Evolutionary conservation across 2,113 vertebrate species (phyloP), one percentile per base, ranked within the genome.

Genomic region (Furnarius figulus): DNA sequence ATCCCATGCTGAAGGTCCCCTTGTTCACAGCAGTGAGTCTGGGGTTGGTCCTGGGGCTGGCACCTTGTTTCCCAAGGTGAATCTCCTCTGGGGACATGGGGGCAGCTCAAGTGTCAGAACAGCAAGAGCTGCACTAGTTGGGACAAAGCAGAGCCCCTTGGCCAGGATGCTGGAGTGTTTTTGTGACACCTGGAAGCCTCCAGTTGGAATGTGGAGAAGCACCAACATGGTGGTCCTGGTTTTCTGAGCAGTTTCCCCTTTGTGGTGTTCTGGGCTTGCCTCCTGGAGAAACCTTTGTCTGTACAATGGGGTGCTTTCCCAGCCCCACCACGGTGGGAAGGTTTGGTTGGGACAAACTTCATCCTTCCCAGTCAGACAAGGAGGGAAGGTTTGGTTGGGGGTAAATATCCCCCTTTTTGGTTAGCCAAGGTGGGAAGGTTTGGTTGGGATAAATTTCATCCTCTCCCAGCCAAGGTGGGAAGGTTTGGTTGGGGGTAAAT

Each of bases 371-470:
- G n/a, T n/a, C n/a, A n/a, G n/a, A n/a, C 39, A 12, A 19, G 53
- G 30, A 12, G 18, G 30, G 53, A 33, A 56, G 53, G 53, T 55
- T 53, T 53, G 27, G 27, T 6, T 53, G 52, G 33, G 35, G 1
- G 40, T 0, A n/a, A 39, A 40, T 3, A 0, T 39, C 8, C 4
- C 3, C 6, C 1, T 40, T 52, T 10, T 9, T 11, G 13, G 19
- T 0, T 39, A 66, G 8, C 6, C 5, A 1, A 28, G 2, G 31
- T 52, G 35, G 4, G 27, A 53, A 27, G 10, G 21, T 53, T 53
- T 63, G 12, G 1, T 6, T 33, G 56, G 30, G 35, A 24, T 5
- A 35, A 58, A 58, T 9, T 9, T 33, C 21, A 6, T 14, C 33
- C 33, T 16, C 8, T 20, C 19, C 53, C 53, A 58, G 33, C 20